Conservation (phyloP, 2,888 invertebrate genomes). For the Deilephila elpenor region DNA sequence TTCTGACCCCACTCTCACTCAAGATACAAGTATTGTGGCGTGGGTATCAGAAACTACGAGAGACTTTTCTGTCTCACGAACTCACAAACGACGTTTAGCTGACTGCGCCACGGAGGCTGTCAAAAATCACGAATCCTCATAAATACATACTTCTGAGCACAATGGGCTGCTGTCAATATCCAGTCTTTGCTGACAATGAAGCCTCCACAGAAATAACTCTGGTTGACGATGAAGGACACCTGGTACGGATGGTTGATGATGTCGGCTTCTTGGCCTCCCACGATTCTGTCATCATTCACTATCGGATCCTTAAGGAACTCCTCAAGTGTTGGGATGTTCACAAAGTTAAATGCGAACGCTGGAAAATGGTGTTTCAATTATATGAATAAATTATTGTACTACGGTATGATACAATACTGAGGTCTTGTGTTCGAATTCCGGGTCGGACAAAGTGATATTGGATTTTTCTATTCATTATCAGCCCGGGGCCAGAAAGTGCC, state of each 20-base stretch:
- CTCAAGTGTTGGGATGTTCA: conserved; percentile 43
- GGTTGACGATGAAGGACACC: conserved; percentile 73
- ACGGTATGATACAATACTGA: no score
- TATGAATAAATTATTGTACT: not conserved
- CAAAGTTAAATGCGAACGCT: conserved; percentile 41
- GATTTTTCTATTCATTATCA: no score
- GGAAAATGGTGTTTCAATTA: conserved; percentile 26
- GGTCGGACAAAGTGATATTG: no score
- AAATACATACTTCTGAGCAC: conserved; percentile 71
- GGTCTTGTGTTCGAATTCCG: no score
- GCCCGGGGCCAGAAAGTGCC: no score
- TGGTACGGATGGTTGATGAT: conserved; percentile 75
- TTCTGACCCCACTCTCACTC: no score
- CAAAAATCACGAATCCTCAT: not conserved
- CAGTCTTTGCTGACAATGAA: conserved; percentile 74
- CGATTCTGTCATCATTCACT: conserved; percentile 61
- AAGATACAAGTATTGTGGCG: no score
- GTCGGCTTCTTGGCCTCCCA: conserved; percentile 70
- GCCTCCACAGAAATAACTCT: conserved; percentile 77
- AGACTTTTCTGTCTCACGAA: no score
- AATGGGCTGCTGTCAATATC: conserved; percentile 80
- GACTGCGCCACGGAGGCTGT: not conserved
- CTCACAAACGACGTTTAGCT: no score
- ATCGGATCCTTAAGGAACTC: conserved; percentile 42
- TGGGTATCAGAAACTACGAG: no score